Base-by-base conservation (phyloP, 2,797 vertebrate genomes). In the Cheirogaleus major region DNA sequence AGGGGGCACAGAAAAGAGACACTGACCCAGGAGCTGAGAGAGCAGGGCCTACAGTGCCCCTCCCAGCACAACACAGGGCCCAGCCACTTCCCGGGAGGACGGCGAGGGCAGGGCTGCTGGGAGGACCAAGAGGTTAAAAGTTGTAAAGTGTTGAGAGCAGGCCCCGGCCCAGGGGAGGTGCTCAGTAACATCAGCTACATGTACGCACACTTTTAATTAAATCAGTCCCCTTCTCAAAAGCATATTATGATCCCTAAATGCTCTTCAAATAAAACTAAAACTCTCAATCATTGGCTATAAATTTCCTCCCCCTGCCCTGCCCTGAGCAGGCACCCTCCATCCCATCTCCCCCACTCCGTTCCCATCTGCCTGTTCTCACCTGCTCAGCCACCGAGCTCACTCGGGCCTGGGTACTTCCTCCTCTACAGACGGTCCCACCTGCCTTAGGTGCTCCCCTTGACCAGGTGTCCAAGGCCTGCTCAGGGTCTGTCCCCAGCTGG, bases 261-360 rank as follows among this genome's bases (percentile, higher is more conserved):
- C n/a, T 50, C 83, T 89, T 89, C 30, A 50, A 57, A 75, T 52
- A 59, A 80, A 63, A 83, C 18, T 18, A 27, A 63, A 92, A 22
- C 17, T 41, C 69, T 73, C 6, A 38, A 25, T 48, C 75, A 17
- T 5, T 20, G 30, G 65, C 75, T 57, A 4, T 3, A 8, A 67
- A 82, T 61, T 52, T 63, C 6, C 25, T 23, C 4, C 1, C 75
- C 50, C 9, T 25, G 38, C 15, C 25, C 10, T 23, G 20, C 23
- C 59, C 70, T 11, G 30, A 41, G 65, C 61, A 43, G 43, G 25
- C 70, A 57, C 80, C 78, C 6, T 70, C 38, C 45, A 6, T 63
- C 17, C 35, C 1, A 3, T 4, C 13, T 45, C 35, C 15, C 50
- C 35, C 1, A 3, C 35, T 30, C 17, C 63, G 20, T 13, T 50